A percentile compares a stretch with the other conserved stretches of the same genome.
phyloP scores from a whole-genome alignment of 2,113 vertebrate genomes.

The Malurus alboscapulatus region DNA sequence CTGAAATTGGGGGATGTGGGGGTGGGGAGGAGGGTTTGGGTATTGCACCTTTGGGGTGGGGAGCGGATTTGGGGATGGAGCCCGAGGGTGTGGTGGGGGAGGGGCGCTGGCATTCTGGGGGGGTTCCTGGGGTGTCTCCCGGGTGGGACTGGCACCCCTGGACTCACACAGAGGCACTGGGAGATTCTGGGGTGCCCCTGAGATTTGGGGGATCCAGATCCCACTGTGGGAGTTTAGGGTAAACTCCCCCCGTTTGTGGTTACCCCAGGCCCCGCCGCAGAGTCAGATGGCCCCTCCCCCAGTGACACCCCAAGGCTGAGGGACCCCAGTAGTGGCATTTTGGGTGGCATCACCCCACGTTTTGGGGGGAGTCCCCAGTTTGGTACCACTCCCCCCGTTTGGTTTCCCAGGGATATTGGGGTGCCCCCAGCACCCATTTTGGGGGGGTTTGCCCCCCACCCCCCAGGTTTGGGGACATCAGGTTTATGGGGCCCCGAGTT shows the following conservation, averaged over 20 bases:
- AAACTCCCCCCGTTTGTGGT: not conserved
- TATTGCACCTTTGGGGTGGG: too few species aligned
- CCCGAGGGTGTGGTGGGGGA: not conserved
- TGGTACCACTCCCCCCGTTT: not conserved
- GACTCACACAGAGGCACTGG: too few species aligned
- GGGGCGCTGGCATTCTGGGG: too few species aligned
- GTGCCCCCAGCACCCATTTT: not conserved
- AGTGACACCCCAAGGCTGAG: not conserved
- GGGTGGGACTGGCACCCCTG: too few species aligned
- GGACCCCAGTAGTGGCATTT: not conserved
- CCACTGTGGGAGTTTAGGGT: not conserved
- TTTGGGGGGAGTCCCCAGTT: not conserved
- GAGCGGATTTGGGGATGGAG: not conserved
- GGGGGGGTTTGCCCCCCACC: not conserved
- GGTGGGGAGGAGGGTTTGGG: too few species aligned
- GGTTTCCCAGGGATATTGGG: not conserved
- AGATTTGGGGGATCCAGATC: not conserved
- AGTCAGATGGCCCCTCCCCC: not conserved
- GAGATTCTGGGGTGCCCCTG: too few species aligned
- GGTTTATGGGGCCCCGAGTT: not conserved
- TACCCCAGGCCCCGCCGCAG: not conserved
- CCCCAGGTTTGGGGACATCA: not conserved
- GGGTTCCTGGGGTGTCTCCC: too few species aligned
- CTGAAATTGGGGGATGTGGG: too few species aligned
- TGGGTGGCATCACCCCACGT: not conserved